Evolutionary conservation across 1,140 invertebrate species (phyloP), one percentile per base, ranked within the genome.

Genomic region (Bombus superbus): DNA sequence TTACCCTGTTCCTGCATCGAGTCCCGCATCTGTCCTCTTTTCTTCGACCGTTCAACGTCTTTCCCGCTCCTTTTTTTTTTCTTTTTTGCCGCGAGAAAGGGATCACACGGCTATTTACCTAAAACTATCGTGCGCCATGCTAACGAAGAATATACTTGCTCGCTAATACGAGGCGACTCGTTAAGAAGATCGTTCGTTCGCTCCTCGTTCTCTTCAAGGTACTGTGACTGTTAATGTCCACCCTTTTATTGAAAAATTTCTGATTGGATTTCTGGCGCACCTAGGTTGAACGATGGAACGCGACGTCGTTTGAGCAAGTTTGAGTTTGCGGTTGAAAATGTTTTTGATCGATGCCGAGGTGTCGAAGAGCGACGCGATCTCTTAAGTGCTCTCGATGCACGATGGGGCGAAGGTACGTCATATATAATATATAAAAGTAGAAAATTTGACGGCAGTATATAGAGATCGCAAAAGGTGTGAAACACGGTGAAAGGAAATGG

Each of bases 341-440:
- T 10, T 32, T 79, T 11, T 25, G 59, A 28, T n/a, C 28, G 35
- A 18, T 42, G 3, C 32, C 8, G 44, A 53, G 35, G 3, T 25
- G n/a, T 44, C 66, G 80, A 81, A 74, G 87, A 83, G 85, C 75
- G 82, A 87, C 85, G 47, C 79, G 78, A 74, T 66, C 78, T 53
- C 64, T 62, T 40, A 42, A 72, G 80, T 83, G 62, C 66, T 87
- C 89, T 88, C 87, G 91, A 89, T 92, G 90, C 92, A 86, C 77
- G 78, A 92, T 85, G 80, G 91, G 90, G 77, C 87, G 87, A 85
- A 79, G 85, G 59, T 90, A 87, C 87, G 32, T 32, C 32, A 87
- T 71, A 83, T 87, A 78, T 83, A 85, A 77, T 89, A 89, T 91
- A 95, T 95, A 95, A 95, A 95, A 95, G 95, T 95, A 95, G 94